Evolutionary conservation across 1,140 invertebrate species (phyloP), one percentile per base, ranked within the genome.

Genomic region (Drosophila pallidifrons): DNA sequence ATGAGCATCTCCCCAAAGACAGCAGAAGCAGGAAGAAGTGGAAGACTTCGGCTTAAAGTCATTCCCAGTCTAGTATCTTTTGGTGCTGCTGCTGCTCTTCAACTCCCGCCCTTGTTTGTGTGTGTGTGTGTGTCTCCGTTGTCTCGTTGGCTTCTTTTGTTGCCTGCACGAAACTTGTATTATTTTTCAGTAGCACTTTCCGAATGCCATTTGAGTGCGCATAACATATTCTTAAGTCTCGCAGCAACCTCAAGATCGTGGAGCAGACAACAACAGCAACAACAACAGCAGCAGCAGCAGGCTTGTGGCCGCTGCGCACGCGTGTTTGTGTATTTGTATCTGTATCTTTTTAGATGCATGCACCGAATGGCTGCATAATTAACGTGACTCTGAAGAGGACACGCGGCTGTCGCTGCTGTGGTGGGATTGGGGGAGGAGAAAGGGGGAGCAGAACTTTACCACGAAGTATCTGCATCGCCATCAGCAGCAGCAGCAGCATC

Each of bases 171-270:
- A 79, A 87, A 72, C 80, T 89, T 88, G 80, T 89, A 73, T 89
- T 88, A 81, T 85, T 89, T 89, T 89, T 75, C 85, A 89, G 85
- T 89, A 89, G 85, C 85, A 90, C 85, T 89, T 89, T 81, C 67
- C 80, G 86, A 89, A 89, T 88, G 85, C 85, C 85, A 88, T 88
- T 88, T 86, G 79, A 86, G 77, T 88, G 83, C 77, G 83, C 83
- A 82, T 82, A 88, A 88, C 85, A 89, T 89, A 89, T 90, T 89
- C 86, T 85, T 81, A 81, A 70, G 77, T 25, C 20, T 25, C 20
- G 20, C 20, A 72, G 47, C 47, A 54, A 57, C 51, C 65, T 28
- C n/a, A 28, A 66, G 61, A 71, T 60, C 46, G 47, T 63, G 46
- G 67, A 46, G 46, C 59, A 45, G 46, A 54, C 11, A 52, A 28